Evolutionary conservation across 2,888 invertebrate genomes (phyloP).

Genomic region (Rotaria magnacalcarata): DNA sequence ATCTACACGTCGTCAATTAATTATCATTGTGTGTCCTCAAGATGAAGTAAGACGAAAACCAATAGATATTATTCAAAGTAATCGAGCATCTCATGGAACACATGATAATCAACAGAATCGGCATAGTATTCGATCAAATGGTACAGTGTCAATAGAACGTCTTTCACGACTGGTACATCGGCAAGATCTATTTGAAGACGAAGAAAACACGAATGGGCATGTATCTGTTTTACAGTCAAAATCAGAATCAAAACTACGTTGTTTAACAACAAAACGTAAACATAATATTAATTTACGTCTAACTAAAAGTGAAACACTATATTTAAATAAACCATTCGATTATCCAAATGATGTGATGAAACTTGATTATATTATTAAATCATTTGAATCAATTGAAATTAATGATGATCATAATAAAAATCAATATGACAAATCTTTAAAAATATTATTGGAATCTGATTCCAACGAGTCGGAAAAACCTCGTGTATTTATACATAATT

Average conservation of each 20-base stretch:
- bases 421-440: not conserved
- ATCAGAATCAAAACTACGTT: constrained; percentile 21
- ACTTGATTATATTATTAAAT: constrained; percentile 32
- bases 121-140: not conserved
- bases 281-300: not conserved
- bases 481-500: not conserved
- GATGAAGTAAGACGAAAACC: not conserved
- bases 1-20: not conserved
- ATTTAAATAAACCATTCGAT: not conserved
- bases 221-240: not conserved
- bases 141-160: not conserved
- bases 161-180: not conserved
- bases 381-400: constrained; percentile 25
- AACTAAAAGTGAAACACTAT: not conserved
- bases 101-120: not conserved
- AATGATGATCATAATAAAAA: not conserved
- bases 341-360: not conserved
- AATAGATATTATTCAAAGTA: not conserved
- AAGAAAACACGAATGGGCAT: not conserved
- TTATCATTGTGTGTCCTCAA: not conserved
- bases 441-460: not conserved
- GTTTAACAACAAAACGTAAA: constrained; percentile 34
- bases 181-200: not conserved
- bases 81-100: not conserved
- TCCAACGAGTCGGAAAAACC: not conserved